phyloP scores from a whole-genome alignment of 2,797 vertebrate genomes.

The Helicolenus hilgendorfi region DNA sequence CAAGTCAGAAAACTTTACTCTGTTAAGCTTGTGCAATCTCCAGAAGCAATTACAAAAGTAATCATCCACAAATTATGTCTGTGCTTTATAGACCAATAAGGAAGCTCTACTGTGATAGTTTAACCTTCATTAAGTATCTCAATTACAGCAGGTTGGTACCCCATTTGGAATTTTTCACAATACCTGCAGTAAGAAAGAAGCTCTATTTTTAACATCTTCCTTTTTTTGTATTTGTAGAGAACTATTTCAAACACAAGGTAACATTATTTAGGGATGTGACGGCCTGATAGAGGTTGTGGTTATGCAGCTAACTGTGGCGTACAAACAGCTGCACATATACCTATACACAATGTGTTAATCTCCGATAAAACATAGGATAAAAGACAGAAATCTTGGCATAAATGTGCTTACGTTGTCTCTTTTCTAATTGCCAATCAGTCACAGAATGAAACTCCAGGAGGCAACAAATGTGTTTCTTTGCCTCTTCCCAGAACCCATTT shows the following conservation, averaged over 20 bases:
- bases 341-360: constrained; percentile 2
- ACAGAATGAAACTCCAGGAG: constrained; percentile 37
- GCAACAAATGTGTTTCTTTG: constrained; percentile 36
- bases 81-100: constrained; percentile 5
- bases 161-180: background rate
- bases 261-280: background rate
- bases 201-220: background rate
- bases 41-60: constrained; percentile 24
- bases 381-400: background rate
- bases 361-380: background rate
- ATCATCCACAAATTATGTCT: constrained; percentile 7
- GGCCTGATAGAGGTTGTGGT: background rate
- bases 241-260: background rate
- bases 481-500: constrained; percentile 3
- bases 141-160: background rate
- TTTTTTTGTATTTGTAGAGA: background rate
- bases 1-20: constrained; percentile 4
- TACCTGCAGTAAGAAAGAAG: background rate
- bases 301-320: background rate
- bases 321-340: background rate
- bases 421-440: constrained; percentile 39
- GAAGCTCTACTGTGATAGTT: background rate
- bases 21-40: background rate
- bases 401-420: background rate
- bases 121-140: constrained; percentile 18